Conservation (phyloP, 1,140 invertebrate species). For the Metopolophium dirhodum region DNA sequence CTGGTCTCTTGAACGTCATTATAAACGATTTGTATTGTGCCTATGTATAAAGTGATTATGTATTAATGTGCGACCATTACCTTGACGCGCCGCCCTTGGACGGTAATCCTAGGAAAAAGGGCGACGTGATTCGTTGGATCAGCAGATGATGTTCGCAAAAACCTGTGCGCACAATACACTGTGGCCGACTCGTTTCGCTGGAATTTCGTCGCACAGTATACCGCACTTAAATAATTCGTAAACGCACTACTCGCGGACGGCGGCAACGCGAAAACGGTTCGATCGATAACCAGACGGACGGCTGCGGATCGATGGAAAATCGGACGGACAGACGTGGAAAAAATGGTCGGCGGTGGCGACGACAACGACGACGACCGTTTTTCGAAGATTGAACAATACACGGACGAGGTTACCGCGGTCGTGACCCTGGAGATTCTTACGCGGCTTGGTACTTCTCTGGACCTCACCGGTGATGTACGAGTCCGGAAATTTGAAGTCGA, state of each 20-base stretch:
- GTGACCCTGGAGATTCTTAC: not conserved
- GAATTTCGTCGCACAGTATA: not conserved
- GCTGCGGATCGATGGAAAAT: not conserved
- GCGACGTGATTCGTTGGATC: not conserved
- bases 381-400: not conserved
- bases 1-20: not conserved
- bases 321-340: not conserved
- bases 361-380: not conserved
- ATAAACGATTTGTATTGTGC: not conserved
- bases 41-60: no score
- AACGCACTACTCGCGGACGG: not conserved
- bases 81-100: not conserved
- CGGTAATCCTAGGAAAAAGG: not conserved
- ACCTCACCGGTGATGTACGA: no score
- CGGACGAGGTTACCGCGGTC: not conserved
- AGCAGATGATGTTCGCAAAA: not conserved
- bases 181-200: not conserved
- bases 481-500: not conserved
- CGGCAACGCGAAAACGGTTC: not conserved
- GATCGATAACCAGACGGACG: not conserved
- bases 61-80: not conserved
- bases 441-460: not conserved
- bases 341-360: not conserved
- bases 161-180: not conserved
- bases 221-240: not conserved